These are phyloP conservation scores for Grus americana DNA, from an alignment of 2,113 vertebrate species.

Conservation along the genomic window DNA sequence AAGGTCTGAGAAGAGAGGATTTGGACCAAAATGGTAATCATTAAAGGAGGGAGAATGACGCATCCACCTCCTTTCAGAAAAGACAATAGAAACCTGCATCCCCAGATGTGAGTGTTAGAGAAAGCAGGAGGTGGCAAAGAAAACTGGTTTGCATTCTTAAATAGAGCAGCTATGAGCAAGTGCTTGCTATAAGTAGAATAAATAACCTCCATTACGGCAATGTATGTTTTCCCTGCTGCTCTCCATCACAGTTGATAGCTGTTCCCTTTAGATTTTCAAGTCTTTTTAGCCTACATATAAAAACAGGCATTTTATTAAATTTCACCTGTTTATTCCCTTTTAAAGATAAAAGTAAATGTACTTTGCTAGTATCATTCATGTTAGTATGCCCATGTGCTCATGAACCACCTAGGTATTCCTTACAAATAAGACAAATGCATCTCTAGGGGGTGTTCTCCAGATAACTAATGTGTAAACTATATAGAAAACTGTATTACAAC, in stretches of 20 bases:
- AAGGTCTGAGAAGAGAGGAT: neutral
- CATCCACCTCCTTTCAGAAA: neutral
- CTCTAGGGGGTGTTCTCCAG: neutral
- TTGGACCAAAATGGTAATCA: neutral
- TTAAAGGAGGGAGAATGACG: neutral
- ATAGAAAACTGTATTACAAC: neutral
- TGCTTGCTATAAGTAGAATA: constrained; percentile 24
- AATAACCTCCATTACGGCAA: constrained; percentile 45
- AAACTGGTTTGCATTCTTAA: constrained; percentile 8
- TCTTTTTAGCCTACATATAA: constrained; percentile 43
- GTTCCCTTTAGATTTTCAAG: constrained; percentile 47
- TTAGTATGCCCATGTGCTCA: neutral
- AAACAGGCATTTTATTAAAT: constrained; percentile 50
- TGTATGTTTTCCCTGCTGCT: constrained; percentile 29
- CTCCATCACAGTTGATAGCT: constrained; percentile 39
- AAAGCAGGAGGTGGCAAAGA: neutral
- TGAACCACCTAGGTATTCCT: neutral
- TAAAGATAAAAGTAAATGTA: constrained; percentile 46
- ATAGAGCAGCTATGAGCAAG: neutral
- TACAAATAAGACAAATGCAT: constrained; percentile 17
- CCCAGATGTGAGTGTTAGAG: neutral
- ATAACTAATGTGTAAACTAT: neutral
- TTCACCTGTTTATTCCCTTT: constrained; percentile 35
- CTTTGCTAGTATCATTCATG: constrained; percentile 23
- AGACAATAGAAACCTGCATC: neutral